These are phyloP conservation scores for Ophioderma brevispina DNA, from an alignment of 35 echinoderm and acorn worm genomes.

Conservation along the genomic window DNA sequence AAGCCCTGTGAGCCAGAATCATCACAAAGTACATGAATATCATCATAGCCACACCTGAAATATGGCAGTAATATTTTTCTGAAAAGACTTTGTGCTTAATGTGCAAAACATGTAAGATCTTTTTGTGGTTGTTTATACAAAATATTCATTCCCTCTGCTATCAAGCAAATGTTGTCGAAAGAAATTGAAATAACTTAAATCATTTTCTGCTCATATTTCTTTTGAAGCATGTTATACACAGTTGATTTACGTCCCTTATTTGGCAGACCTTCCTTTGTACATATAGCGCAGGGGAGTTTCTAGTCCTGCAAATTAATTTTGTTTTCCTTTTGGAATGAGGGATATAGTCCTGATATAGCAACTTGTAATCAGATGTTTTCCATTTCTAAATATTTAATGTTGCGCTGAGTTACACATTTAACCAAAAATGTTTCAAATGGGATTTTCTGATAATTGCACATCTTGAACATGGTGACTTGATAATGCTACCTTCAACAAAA, in stretches of 20 bases:
- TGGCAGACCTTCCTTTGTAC: slow-evolving; percentile 43
- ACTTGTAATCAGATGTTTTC: slow-evolving; percentile 50
- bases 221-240: slow-evolving; percentile 47
- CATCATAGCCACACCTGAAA: slow-evolving; percentile 43
- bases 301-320: slow-evolving; percentile 16
- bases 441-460: slow-evolving; percentile 11
- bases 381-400: slow-evolving; percentile 31
- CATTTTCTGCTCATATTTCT: too few species aligned
- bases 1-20: slow-evolving; percentile 43
- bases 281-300: slow-evolving; percentile 49
- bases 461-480: background rate
- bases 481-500: slow-evolving; percentile 42
- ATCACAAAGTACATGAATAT: slow-evolving; percentile 57
- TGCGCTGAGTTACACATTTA: background rate
- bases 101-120: slow-evolving; percentile 16
- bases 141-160: slow-evolving; percentile 49
- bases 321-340: slow-evolving; percentile 13
- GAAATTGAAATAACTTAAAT: too few species aligned
- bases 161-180: slow-evolving; percentile 9
- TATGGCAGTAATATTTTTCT: slow-evolving; percentile 1
- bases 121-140: slow-evolving; percentile 46
- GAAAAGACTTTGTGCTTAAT: slow-evolving; percentile 46
- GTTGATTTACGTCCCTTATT: slow-evolving; percentile 54
- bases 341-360: slow-evolving; percentile 44
- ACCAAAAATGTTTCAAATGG: slow-evolving; percentile 52